Evolutionary conservation across 2,797 vertebrate genomes (phyloP), one percentile per base, ranked within the genome.

Genomic region (Ctenopoma kingsleyae): DNA sequence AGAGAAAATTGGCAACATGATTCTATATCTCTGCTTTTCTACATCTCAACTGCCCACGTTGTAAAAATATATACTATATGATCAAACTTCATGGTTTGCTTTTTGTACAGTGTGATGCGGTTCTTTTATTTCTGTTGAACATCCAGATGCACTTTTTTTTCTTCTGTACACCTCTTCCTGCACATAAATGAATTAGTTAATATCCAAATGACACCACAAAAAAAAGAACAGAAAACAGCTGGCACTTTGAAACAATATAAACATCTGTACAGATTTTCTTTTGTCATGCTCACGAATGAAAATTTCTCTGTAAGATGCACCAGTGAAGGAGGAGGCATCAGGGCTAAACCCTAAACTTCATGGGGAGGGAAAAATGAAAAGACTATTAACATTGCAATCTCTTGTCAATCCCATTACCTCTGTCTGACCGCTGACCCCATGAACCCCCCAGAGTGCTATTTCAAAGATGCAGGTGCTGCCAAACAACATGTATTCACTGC

Each of bases 161-260:
- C 52, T 19, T 38, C 68, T 63, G 54, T 55, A 35, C 66, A 44
- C 64, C 38, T 78, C 65, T 48, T 80, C 65, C 64, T 76, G 73
- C 77, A 61, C 57, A 59, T 71, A 55, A 87, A 90, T 84, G 83
- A 86, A 79, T 87, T 78, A 69, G 82, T 87, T 78, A 89, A 89
- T 89, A 90, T 89, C 81, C 86, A 92, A 88, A 87, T 87, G 81
- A 91, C 89, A 90, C 68, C 86, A 94, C 91, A 78, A 79, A 80
- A 25, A 40, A n/a, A 2, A n/a, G 2, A 7, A 43, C 2, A n/a
- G 20, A 35, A 40, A 61, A 80, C 82, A 92, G 86, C 87, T 88
- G 91, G 91, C 92, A 94, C 91, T 93, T 90, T 80, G 85, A 93
- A 78, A 92, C 55, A 86, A 87, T 90, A 92, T 87, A 91, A 92